Conservation (phyloP, 2,888 invertebrate species). For the Conomelus anceps region DNA sequence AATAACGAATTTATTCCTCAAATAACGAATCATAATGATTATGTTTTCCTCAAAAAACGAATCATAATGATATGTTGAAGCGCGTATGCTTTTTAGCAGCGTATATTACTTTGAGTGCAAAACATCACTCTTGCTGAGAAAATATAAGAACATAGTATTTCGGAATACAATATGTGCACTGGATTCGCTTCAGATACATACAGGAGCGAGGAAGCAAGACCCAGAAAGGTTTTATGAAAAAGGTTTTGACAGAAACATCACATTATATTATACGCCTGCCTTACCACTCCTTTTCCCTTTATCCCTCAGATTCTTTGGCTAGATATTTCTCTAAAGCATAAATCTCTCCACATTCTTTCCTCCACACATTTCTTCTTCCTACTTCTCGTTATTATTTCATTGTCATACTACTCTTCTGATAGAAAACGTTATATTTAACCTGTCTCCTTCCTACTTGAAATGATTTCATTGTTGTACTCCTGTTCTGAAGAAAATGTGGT, state of each 20-base stretch:
- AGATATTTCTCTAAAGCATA: background rate
- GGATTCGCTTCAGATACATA: background rate
- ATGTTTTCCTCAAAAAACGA: no score
- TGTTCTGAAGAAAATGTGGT: background rate
- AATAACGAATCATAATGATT: no score
- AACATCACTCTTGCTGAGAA: background rate
- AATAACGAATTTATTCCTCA: no score
- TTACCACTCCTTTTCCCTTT: background rate
- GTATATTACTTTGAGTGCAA: background rate
- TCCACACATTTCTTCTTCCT: background rate
- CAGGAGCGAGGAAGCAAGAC: background rate
- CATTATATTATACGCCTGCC: background rate
- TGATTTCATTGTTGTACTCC: background rate
- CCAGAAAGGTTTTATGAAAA: background rate
- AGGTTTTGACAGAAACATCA: background rate
- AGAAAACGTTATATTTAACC: background rate
- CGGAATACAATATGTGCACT: background rate
- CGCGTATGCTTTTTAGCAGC: background rate
- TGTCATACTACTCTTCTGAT: background rate
- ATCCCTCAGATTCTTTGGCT: background rate
- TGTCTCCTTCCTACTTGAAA: background rate
- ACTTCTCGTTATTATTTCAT: background rate
- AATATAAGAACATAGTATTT: background rate
- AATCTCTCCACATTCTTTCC: background rate
- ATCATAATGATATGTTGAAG: background rate